Evolutionary conservation across 2,888 invertebrate species (phyloP), one percentile per base, ranked within the genome.

Genomic region (Elmis aenea): DNA sequence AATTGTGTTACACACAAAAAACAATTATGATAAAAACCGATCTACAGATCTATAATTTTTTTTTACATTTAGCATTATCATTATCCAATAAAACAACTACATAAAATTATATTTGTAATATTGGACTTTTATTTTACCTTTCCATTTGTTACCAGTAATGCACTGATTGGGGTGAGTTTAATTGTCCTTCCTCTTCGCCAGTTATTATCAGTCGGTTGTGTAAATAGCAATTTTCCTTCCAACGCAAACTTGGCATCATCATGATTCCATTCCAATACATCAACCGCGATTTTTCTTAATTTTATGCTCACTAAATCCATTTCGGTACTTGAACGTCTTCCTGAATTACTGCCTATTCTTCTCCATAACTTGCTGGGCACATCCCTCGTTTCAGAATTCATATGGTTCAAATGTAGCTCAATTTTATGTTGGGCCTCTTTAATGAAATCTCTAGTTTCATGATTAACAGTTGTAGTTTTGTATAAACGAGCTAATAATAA

Each of bases 211-310:
- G 89, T 85, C 24, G 91, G 89, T 67, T 89, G 89, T 23, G 90
- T 88, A 65, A 85, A 89, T 53, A 89, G 72, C 55, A 94, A 72
- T 64, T 85, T 83, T 39, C 93, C 93, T 68, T 93, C 92, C 70
- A 92, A 77, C 48, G 89, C 84, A 65, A 94, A 92, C 64, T 85
- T 83, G 26, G 89, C 87, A 66, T 93, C 92, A 56, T 91, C 91
- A 61, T 90, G 89, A 69, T 86, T 87, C 95, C 95, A 95, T 58
- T 92, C 92, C 49, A 95, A 69, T 3, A 91, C 82, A 64, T 95
- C 93, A 45, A 94, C 84, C 33, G 93, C 93, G 77, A 93, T 86
- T 79, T 92, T 92, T 62, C 91, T 76, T 45, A 92, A 71, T 67
- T 90, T 85, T 51, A 92, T 90, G 64, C 89, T 90, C 48, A 88